A percentile compares a stretch with the other conserved stretches of the same genome.
phyloP scores from a whole-genome alignment of 2,888 invertebrate species.

The Glyphotaelius pellucidus region DNA sequence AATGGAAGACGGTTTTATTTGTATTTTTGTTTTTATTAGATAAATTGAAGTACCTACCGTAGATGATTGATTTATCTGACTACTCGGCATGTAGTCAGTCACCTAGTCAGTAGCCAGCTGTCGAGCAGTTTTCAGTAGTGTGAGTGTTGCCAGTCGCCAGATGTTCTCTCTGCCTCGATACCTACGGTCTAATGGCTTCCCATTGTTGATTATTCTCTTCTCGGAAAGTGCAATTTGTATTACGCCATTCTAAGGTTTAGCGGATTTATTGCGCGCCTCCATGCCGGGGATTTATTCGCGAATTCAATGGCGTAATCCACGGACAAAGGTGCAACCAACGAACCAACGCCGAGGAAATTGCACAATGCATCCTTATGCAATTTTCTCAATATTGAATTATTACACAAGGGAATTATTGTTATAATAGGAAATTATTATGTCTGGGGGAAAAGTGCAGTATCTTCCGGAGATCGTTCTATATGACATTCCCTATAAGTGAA shows the following conservation, averaged over 20 bases:
- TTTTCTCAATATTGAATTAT: neutral
- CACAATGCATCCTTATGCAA: neutral
- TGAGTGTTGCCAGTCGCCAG: neutral
- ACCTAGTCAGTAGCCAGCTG: neutral
- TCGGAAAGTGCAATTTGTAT: slow-evolving; percentile 64
- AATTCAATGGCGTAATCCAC: neutral
- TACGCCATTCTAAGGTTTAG: slow-evolving; percentile 43
- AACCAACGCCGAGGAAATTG: neutral
- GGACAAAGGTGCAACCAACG: neutral
- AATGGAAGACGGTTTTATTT: neutral
- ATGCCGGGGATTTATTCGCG: neutral
- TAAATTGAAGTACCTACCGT: neutral
- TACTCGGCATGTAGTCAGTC: neutral
- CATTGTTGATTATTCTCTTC: slow-evolving; percentile 49
- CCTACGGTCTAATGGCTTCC: slow-evolving; percentile 26
- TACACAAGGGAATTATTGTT: too few relatives aligned
- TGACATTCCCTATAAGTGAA: too few relatives aligned
- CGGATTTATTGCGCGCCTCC: slow-evolving; percentile 50
- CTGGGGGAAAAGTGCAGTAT: too few relatives aligned
- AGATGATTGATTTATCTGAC: neutral
- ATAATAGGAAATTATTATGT: too few relatives aligned
- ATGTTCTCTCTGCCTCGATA: neutral
- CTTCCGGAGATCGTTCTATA: too few relatives aligned
- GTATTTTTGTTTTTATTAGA: too few relatives aligned
- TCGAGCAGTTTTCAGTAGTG: neutral